These are phyloP conservation scores for Thecocarcelia acutangulata DNA, from an alignment of 2,888 invertebrate genomes.

Conservation along the genomic window DNA sequence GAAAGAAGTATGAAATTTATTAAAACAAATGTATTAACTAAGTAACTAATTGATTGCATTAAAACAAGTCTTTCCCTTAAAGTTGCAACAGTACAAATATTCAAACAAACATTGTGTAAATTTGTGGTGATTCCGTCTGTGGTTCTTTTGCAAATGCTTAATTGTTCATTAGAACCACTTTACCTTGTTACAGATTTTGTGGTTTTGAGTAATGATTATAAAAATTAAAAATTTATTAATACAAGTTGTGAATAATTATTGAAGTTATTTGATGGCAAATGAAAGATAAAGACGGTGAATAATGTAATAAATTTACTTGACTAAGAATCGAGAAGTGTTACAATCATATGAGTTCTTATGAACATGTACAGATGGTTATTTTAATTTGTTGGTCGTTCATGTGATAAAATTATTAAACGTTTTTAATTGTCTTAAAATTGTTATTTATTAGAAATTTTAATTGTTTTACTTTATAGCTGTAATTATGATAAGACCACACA, in stretches of 20 bases:
- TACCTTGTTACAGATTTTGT: slow-evolving; percentile 46
- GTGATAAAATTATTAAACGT: too few species aligned
- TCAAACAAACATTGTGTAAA: slow-evolving; percentile 4
- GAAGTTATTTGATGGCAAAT: slow-evolving; percentile 2
- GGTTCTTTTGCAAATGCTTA: slow-evolving; percentile 25
- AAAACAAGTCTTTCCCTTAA: background rate
- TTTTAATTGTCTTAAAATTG: too few species aligned
- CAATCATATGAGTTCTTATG: background rate
- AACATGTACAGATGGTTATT: too few species aligned
- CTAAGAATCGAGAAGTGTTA: background rate
- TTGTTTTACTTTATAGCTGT: too few species aligned
- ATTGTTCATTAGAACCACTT: slow-evolving; percentile 37
- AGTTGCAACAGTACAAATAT: background rate
- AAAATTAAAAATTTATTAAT: slow-evolving; percentile 28
- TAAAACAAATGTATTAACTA: background rate
- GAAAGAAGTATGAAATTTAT: background rate
- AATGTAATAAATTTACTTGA: background rate
- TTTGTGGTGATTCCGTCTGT: slow-evolving; percentile 16
- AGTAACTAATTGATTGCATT: slow-evolving; percentile 9
- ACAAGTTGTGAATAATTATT: slow-evolving; percentile 31
- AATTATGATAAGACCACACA: too few species aligned
- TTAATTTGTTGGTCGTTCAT: too few species aligned
- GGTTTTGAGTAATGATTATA: slow-evolving; percentile 23
- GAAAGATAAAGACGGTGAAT: background rate
- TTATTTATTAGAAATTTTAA: too few species aligned